phyloP scores from a whole-genome alignment of 2,113 vertebrate genomes.

The Anoura caudifer region DNA sequence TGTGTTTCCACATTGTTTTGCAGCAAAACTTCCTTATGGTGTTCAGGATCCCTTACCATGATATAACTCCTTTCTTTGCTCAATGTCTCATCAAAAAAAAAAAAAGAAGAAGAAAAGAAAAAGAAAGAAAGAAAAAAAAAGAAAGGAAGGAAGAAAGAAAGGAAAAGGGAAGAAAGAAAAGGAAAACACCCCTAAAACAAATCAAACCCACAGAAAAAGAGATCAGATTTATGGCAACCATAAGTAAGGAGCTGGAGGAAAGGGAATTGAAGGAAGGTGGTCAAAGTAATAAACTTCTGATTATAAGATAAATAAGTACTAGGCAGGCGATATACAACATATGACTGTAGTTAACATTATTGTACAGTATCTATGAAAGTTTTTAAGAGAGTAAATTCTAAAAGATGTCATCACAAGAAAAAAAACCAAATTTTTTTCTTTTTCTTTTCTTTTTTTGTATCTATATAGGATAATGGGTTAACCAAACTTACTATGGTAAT shows the following conservation, averaged over 20 bases:
- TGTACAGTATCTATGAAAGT: not conserved
- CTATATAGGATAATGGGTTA: not conserved
- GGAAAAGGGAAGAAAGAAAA: no score
- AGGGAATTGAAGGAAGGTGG: not conserved
- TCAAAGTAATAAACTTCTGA: not conserved
- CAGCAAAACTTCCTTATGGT: not conserved
- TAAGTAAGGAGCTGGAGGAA: not conserved
- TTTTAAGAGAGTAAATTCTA: not conserved
- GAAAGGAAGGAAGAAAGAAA: not conserved
- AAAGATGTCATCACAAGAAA: not conserved
- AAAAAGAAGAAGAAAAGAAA: not conserved
- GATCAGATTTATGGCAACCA: not conserved
- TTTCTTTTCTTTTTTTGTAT: not conserved
- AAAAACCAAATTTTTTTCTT: not conserved
- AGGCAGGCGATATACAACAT: not conserved
- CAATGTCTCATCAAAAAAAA: not conserved
- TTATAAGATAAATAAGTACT: not conserved
- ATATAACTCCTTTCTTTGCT: not conserved
- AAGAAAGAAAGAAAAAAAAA: no score
- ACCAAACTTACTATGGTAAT: not conserved
- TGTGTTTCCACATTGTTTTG: not conserved
- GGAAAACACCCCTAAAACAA: no score
- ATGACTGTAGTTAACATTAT: not conserved
- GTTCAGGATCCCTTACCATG: not conserved
- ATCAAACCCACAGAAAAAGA: not conserved